Evolutionary conservation across 92 coral and sea anemone species (phyloP), one percentile per base, ranked within the genome.

Genomic region (Hydrozoanthus gracilis): DNA sequence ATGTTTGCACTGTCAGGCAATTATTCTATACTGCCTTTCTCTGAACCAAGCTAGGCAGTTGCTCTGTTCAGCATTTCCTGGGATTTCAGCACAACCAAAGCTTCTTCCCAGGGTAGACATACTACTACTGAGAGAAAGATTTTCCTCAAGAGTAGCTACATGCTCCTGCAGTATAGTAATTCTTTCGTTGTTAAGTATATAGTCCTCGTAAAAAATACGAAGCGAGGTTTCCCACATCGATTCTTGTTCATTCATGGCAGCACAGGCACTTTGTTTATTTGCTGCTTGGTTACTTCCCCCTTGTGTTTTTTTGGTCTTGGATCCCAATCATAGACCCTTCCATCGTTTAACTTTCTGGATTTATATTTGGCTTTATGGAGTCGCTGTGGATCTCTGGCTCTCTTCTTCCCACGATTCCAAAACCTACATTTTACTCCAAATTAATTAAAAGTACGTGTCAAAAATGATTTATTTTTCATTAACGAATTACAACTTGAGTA

Each of bases 161-260:
- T 44, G 69, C 17, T 52, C 88, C 73, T 56, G 62, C 50, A 85
- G 62, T 44, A 73, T 20, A 58, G 27, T 72, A 8, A 11, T 85
- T 51, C 73, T 73, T 35, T 55, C 67, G 6, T 85, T 44, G 56
- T 4, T 17, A 85, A 85, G 54, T 12, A 58, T 16, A 58, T 85
- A 66, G 75, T 85, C 82, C 48, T 73, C 72, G 51, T 85, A 73
- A 52, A 39, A 52, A 12, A 73, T 73, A 8, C 73, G n/a, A 11
- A 84, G 87, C 8, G 79, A 84, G 13, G 87, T 84, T 39, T 84
- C 80, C 87, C 87, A 84, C 87, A 51, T 84, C 13, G 87, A 84
- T n/a, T 78, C 72, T 18, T 51, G 44, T 44, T 46, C 51, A 8
- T 64, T 78, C 5, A n/a, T 16, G 17, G 44, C 72, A 78, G 83